These are phyloP conservation scores for Clytia hemisphaerica DNA, from an alignment of 30 jellyfish, hydroid and myxozoan species.

Conservation along the genomic window DNA sequence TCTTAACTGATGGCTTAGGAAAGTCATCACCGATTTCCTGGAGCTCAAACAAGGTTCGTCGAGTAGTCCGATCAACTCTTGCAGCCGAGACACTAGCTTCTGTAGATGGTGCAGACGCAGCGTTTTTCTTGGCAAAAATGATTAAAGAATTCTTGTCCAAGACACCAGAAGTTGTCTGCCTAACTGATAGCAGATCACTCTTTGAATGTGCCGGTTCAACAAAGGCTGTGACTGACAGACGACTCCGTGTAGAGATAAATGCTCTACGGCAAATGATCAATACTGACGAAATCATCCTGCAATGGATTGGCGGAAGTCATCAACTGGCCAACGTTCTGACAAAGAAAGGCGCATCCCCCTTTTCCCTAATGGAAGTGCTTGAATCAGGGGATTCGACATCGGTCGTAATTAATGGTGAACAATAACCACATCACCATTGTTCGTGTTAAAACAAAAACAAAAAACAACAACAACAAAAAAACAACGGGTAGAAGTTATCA, in stretches of 20 bases:
- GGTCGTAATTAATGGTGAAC: too few relatives aligned
- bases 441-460: too few relatives aligned
- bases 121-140: slow-evolving; percentile 4
- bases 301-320: neutral
- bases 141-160: too few relatives aligned
- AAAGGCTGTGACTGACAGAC: neutral
- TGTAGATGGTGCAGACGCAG: neutral
- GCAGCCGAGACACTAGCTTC: slow-evolving; percentile 18
- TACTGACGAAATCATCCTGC: neutral
- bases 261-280: neutral
- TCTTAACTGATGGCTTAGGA: neutral
- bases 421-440: too few relatives aligned
- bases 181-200: slow-evolving; percentile 8
- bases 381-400: too few relatives aligned
- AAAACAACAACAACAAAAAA: too few relatives aligned
- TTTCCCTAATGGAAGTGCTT: too few relatives aligned
- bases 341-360: slow-evolving; percentile 18
- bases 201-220: slow-evolving; percentile 8
- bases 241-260: neutral
- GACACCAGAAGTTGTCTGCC: too few relatives aligned
- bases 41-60: neutral
- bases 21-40: neutral
- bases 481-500: too few relatives aligned
- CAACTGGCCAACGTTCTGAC: slow-evolving; percentile 22
- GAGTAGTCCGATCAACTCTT: slow-evolving; percentile 1